phyloP scores from a whole-genome alignment of 2,113 vertebrate species.

The Pavo muticus region DNA sequence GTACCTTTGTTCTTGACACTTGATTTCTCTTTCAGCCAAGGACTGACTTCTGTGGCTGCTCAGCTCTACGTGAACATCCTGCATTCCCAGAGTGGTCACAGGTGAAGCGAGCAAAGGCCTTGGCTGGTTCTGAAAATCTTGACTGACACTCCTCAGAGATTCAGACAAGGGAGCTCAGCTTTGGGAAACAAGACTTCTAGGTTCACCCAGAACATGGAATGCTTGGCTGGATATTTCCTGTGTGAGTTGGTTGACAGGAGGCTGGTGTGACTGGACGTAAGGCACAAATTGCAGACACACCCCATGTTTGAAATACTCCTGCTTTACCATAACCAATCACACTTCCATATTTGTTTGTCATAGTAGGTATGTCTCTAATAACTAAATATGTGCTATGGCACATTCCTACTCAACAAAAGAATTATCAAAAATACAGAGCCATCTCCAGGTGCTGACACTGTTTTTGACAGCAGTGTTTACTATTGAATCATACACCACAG shows the following conservation, averaged over 20 bases:
- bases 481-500: constrained; percentile 36
- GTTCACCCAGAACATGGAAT: not conserved
- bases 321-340: not conserved
- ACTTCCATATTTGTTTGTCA: constrained; percentile 37
- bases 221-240: constrained; percentile 22
- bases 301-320: constrained; percentile 15
- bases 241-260: constrained; percentile 28
- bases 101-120: not conserved
- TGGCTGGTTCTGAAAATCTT: not conserved
- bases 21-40: rapidly evolving
- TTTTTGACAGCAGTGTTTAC: constrained; percentile 29
- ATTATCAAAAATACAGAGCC: constrained; percentile 21
- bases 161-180: not conserved
- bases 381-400: not conserved
- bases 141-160: not conserved
- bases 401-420: constrained; percentile 18
- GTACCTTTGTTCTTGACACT: not conserved
- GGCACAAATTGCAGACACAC: constrained; percentile 29
- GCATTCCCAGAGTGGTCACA: rapidly evolving
- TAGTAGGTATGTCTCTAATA: constrained; percentile 1
- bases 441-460: constrained; percentile 33
- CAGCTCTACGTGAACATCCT: not conserved
- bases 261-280: not conserved
- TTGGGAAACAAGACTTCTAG: constrained; percentile 1
- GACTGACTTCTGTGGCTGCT: not conserved